Evolutionary conservation across 2,113 vertebrate genomes (phyloP), one percentile per base, ranked within the genome.

Genomic region (Turnix velox): DNA sequence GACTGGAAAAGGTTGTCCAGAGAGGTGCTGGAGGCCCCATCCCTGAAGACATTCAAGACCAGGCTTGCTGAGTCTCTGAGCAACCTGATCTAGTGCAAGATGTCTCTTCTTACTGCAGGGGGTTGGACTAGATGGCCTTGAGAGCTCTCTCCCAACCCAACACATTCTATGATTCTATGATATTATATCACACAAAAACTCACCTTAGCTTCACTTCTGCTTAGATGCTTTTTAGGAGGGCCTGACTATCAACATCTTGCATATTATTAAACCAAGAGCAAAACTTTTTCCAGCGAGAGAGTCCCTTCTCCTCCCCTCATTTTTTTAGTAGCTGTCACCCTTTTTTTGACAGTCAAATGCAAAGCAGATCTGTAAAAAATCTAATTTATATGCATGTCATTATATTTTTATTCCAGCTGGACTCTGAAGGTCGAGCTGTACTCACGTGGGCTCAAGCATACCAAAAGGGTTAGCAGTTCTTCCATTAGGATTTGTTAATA

Each of bases 371-470:
- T 59, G 88, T 88, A 86, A 96, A 85, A 85, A 88, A 86, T n/a
- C 76, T 90, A 82, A 96, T 96, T 96, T 96, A 95, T 94, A 93
- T 95, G 92, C 93, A 93, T n/a, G 43, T 54, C 42, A 55, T 86
- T 7, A 2, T 88, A 88, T 87, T 96, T 94, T 88, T 67, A 28
- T 86, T 90, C 59, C 72, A 24, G 83, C 76, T 59, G 87, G 51
- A 39, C 72, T 94, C 43, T 86, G 92, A 94, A 96, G 93, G 96
- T 96, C 83, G 42, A 77, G 68, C 24, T 1, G 1, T 73, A 27
- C 72, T 80, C 33, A 12, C 40, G 55, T 54, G n/a, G 75, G 85
- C 79, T 90, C 7, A 4, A 68, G 51, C 68, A 22, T 43, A 63
- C 79, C 0, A 1, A 95, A 93, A 85, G 72, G 83, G 88, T 85